Conservation (phyloP, 2,797 vertebrate genomes). For the Decapterus maruadsi region DNA sequence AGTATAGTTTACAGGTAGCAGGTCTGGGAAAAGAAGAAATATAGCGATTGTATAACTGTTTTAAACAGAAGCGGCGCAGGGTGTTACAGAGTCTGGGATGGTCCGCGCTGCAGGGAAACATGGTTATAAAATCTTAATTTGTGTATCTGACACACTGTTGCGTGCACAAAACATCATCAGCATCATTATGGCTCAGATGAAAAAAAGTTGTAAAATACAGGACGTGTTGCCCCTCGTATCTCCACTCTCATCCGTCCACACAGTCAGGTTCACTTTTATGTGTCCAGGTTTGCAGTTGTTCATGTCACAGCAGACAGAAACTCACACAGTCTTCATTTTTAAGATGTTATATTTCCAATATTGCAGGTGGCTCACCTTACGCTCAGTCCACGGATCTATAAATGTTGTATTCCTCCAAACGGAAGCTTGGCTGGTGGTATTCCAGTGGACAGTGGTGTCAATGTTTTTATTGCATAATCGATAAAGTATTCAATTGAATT, state of each 20-base stretch:
- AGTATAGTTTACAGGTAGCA: conserved; percentile 66
- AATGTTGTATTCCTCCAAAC: neutral
- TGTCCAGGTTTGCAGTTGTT: neutral
- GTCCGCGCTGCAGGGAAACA: conserved; percentile 30
- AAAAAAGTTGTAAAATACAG: neutral
- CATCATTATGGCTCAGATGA: neutral
- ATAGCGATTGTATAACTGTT: conserved; percentile 45
- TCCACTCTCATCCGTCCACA: neutral
- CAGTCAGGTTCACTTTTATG: conserved; percentile 4
- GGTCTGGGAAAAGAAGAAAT: conserved; percentile 46
- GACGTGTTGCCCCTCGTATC: neutral
- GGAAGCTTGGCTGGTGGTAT: neutral
- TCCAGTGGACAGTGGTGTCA: neutral
- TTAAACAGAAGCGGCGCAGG: conserved; percentile 55
- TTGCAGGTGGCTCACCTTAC: no score
- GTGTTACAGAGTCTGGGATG: conserved; percentile 47
- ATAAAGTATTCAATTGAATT: neutral
- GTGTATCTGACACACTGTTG: conserved; percentile 31
- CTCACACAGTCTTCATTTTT: neutral
- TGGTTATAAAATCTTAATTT: conserved; percentile 47
- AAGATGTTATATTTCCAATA: neutral
- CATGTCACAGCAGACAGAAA: neutral
- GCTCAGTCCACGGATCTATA: no score
- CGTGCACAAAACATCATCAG: conserved; percentile 8
- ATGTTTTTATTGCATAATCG: conserved; percentile 12